Evolutionary conservation across 1,140 invertebrate species (phyloP).

Genomic region (Panagrolaimus sp.): DNA sequence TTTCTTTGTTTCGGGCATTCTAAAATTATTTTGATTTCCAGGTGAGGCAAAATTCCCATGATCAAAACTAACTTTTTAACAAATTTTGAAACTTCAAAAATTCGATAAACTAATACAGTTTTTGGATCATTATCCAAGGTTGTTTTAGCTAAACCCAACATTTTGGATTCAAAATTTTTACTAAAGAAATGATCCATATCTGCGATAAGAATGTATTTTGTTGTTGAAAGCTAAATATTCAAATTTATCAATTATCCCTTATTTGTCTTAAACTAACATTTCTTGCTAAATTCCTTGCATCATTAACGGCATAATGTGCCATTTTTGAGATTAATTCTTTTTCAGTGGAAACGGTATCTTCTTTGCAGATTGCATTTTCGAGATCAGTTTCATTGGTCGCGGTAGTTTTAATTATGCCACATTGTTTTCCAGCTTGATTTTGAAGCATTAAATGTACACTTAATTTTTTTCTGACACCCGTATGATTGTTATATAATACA

Average conservation of each 20-base stretch:
- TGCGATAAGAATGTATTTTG: conserved; percentile 20
- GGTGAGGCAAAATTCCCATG: conserved; percentile 14
- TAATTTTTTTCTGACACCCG: neutral
- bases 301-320: conserved; percentile 8
- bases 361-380: neutral
- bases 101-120: conserved; percentile 26
- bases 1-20: neutral
- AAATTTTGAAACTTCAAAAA: conserved; percentile 22
- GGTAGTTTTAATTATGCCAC: neutral
- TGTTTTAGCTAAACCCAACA: conserved; percentile 19
- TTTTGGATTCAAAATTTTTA: conserved; percentile 21
- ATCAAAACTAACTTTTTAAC: neutral
- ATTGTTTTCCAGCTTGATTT: neutral
- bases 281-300: conserved; percentile 6
- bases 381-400: neutral
- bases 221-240: neutral
- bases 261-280: neutral
- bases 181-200: conserved; percentile 32
- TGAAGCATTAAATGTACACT: neutral
- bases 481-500: conserved; percentile 8
- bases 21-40: neutral
- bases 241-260: too few species aligned
- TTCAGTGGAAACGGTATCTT: neutral
- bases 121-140: conserved; percentile 18
- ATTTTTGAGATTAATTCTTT: neutral